Base-by-base conservation (phyloP, 2,113 vertebrate species). In the Cyprinus carpio region DNA sequence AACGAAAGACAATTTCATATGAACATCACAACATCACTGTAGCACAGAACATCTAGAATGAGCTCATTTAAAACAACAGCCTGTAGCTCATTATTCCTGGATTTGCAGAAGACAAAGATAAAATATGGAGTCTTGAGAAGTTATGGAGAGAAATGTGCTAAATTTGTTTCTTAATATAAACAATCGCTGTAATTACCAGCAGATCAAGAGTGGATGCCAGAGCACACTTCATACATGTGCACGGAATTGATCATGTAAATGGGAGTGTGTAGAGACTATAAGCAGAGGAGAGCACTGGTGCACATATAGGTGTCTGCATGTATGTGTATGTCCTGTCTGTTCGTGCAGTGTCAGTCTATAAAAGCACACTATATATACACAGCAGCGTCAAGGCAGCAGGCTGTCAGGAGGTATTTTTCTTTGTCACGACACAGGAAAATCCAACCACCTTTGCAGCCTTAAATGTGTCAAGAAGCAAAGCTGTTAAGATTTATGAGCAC, bases 141-240 rank as follows among this genome's bases (percentile, higher is more conserved):
- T 51, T 27, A 49, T 15, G 18, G 74, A 13, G 74, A 64, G 80
- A 62, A 58, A 77, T 78, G 58, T 84, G 65, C 9, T 79, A 7
- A 79, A 58, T 75, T 83, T 27, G 60, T 72, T 51, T 34, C 51
- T 75, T 20, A 10, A 82, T 56, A 56, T 72, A 88, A 81, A 65
- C 9, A 65, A 86, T 64, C 86, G 91, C 74, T 92, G 90, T 87
- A 91, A 91, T 82, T 85, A 90, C 87, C 46, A 92, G 87, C 88
- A 91, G 86, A 88, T 25, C 83, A 40, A 90, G 87, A 89, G 86
- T 29, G 86, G 87, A 71, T 40, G 18, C 56, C 29, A 60, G 58
- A 51, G 74, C 20, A 82, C 60, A 34, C 43, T 23, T 72, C 6
- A 58, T 46, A 71, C 80, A 49, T 54, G 58, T 67, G 72, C 56